Evolutionary conservation across 2,113 vertebrate genomes (phyloP), one percentile per base, ranked within the genome.

Genomic region (Paraplagusia blochii): DNA sequence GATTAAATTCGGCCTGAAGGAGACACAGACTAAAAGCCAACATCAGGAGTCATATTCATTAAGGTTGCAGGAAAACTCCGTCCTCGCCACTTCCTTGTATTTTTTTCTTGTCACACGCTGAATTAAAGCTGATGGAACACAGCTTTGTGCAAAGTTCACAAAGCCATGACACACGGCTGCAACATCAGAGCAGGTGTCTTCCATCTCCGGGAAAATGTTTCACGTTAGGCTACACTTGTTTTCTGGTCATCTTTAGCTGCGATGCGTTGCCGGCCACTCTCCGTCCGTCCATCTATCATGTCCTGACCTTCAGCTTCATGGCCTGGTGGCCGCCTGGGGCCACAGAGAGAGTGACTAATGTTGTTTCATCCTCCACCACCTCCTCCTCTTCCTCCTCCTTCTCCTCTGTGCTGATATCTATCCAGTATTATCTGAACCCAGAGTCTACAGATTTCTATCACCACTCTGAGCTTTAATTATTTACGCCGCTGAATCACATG

Each of bases 371-470:
- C 65, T 10, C 70, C 68, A 60, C 80, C 74, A 74, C 73, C 68
- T 29, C 22, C 22, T 29, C 22, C 22, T 29, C 22, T 6, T 29
- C 22, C 6, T 29, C 22, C 22, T 29, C 22, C 22, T 29, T 6
- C 22, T 29, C 22, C 22, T 29, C 22, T 6, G 6, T 72, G 66
- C 74, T 52, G 62, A 79, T 83, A 80, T 80, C 80, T 60, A 12
- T 83, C 74, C 77, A 59, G 66, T 69, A 81, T 79, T 82, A 84
- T 82, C 67, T 56, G 63, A 82, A 69, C 76, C 76, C 15, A 38
- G 72, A 44, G 77, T 85, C 80, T 86, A 81, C 79, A 88, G 87
- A 90, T 88, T 74, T 57, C 69, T 86, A 87, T 90, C 86, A 16
- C 66, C 55, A 53, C 70, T 76, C 69, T 48, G 60, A 34, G 75